Conservation (phyloP, 2,888 invertebrate species). For the Pteria penguin region DNA sequence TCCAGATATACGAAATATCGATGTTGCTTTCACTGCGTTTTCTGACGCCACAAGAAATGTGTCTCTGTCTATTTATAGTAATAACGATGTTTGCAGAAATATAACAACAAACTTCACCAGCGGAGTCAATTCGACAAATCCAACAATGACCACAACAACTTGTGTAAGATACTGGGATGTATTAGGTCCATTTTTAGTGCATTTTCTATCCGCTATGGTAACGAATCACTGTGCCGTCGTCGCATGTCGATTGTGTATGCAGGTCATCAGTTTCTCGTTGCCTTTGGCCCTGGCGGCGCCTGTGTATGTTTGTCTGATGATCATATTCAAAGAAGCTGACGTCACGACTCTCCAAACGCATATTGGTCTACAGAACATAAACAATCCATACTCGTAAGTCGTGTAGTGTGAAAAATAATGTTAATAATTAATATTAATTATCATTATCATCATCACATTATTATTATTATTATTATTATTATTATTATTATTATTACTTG, state of each 20-base stretch:
- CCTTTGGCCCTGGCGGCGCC: conserved; percentile 80
- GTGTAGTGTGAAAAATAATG: too few relatives aligned
- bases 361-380: too few relatives aligned
- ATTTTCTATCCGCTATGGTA: conserved; percentile 56
- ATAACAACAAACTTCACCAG: too few relatives aligned
- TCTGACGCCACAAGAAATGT: neutral
- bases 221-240: conserved; percentile 81
- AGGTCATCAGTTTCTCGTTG: conserved; percentile 79
- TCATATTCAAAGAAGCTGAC: conserved; percentile 1
- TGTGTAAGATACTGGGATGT: neutral
- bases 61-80: neutral
- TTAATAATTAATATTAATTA: too few relatives aligned
- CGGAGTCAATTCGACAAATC: too few relatives aligned
- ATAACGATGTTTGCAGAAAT: neutral
- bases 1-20: neutral
- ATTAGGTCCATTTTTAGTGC: conserved; percentile 38
- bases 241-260: conserved; percentile 82
- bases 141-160: neutral
- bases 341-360: neutral
- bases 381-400: neutral
- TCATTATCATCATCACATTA: too few relatives aligned
- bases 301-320: conserved; percentile 58
- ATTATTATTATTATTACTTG: too few relatives aligned
- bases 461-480: too few relatives aligned
- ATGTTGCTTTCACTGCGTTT: conserved; percentile 2